Conservation (phyloP, 23 tunicate genomes). For the Trididemnum nubilum region DNA sequence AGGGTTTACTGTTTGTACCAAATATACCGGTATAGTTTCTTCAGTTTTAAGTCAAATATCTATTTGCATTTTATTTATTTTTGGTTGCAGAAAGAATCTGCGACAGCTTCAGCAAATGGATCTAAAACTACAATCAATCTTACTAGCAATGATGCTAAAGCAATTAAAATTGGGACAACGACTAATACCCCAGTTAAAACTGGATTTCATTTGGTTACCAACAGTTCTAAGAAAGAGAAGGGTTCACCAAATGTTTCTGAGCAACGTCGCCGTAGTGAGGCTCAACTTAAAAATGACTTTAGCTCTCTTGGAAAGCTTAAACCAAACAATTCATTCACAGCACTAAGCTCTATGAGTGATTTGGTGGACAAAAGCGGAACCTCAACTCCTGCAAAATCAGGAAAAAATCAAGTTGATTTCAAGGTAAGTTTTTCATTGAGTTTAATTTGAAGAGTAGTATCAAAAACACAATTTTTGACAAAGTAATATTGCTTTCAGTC, state of each 20-base stretch:
- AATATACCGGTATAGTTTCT: too few species aligned
- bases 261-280: not conserved
- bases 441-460: too few species aligned
- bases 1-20: too few species aligned
- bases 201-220: constrained; percentile 46
- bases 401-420: constrained; percentile 30
- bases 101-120: not conserved
- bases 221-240: not conserved
- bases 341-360: not conserved
- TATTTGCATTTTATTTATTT: too few species aligned
- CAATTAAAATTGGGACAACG: constrained; percentile 45
- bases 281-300: not conserved
- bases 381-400: constrained; percentile 35
- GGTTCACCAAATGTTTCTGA: not conserved
- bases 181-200: constrained; percentile 62
- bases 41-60: too few species aligned
- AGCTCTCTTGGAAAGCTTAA: not conserved
- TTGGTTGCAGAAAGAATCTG: too few species aligned
- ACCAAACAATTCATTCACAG: not conserved
- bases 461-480: too few species aligned
- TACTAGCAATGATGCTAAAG: constrained; percentile 3
- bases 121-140: not conserved
- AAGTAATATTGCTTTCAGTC: too few species aligned
- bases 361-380: constrained; percentile 10
- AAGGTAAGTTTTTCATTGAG: constrained; percentile 25